Conservation (phyloP, 1,140 invertebrate genomes). For the Ceratosolen fusciceps region DNA sequence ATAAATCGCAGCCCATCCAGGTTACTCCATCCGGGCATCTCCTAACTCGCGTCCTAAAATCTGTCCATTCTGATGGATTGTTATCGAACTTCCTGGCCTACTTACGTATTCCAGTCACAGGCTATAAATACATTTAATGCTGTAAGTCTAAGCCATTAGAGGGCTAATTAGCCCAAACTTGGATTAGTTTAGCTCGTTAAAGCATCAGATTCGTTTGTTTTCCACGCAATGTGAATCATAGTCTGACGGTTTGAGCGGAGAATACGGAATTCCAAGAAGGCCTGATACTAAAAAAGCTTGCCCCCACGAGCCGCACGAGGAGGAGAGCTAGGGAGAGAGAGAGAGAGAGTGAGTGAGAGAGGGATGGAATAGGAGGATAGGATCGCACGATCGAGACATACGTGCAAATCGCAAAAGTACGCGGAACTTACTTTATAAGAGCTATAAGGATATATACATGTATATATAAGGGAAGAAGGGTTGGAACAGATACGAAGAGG, state of each 20-base stretch:
- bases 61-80: neutral
- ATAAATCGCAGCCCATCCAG: too few relatives aligned
- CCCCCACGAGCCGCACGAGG: too few relatives aligned
- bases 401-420: constrained; percentile 31
- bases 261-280: constrained; percentile 13
- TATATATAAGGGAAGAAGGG: neutral
- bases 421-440: neutral
- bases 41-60: neutral
- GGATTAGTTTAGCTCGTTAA: constrained; percentile 11
- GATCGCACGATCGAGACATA: neutral
- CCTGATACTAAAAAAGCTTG: neutral
- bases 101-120: constrained; percentile 29
- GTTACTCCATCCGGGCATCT: too few relatives aligned
- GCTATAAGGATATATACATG: neutral
- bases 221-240: constrained; percentile 29
- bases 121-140: constrained; percentile 22
- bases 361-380: too few relatives aligned
- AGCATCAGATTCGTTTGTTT: constrained; percentile 23
- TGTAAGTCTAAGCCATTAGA: constrained; percentile 24
- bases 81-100: neutral
- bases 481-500: constrained; percentile 37
- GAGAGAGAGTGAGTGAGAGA: neutral
- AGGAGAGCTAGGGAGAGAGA: neutral
- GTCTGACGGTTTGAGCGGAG: neutral
- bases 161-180: constrained; percentile 23